Base-by-base conservation (phyloP, 2,113 vertebrate genomes). In the Tympanuchus pallidicinctus region DNA sequence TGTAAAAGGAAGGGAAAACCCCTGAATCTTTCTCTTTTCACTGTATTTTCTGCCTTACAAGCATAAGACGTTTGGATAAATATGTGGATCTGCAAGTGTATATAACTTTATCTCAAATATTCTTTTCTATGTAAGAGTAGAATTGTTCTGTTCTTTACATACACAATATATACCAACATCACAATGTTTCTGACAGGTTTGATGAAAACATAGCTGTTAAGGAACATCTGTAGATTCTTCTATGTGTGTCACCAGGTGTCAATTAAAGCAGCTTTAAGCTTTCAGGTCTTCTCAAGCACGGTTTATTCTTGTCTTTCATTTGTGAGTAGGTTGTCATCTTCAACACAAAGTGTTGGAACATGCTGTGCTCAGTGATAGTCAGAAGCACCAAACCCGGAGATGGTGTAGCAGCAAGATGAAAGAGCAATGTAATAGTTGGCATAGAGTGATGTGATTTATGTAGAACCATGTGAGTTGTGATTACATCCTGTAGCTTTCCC, bases 21-120 rank as follows among this genome's bases (percentile, higher is more conserved):
- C 11, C n/a, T 30, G 60, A 63, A 48, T 4, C 10, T 63, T 30
- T 50, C n/a, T 45, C 56, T 27, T 43, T 30, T 3, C 6, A 24
- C 24, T 70, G 19, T 36, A 1, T 42, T 81, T 70, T 72, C 19
- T 61, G 34, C 56, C 40, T 69, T 28, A 28, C 61, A 8, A 28
- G 10, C 9, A 1, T 9, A 48, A 86, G 13, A 12, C n/a, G 38
- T 9, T 47, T 89, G 6, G 47, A 57, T 61, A 85, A 90, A 21
- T 1, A 2, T 56, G 18, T 57, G 54, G 13, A 3, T 47, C 65
- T 45, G 3, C 64, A 14, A 12, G 2, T 15, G 2, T 59, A 7
- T 56, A 11, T 42, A 40, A 66, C 7, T 48, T 61, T 14, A 22
- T n/a, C 22, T 36, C 9, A 40, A 61, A 30, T 36, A 65, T 15